Evolutionary conservation across 2,888 invertebrate genomes (phyloP).

Genomic region (Metellina segmentata): DNA sequence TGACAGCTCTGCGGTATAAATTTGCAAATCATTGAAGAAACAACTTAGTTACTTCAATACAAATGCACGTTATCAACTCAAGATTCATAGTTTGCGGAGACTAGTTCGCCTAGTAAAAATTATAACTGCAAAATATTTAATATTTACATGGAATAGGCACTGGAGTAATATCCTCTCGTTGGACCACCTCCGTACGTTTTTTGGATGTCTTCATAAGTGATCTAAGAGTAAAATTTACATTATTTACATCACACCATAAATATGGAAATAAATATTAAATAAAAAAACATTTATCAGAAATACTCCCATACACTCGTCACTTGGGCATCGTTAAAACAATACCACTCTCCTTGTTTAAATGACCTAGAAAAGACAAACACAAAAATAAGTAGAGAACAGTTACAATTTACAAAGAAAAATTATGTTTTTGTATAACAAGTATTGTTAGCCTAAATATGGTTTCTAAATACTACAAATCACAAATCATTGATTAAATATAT

Average conservation of each 20-base stretch:
- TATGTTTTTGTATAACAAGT: too few relatives aligned
- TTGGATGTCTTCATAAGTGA: constrained; percentile 89
- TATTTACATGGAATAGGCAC: constrained; percentile 85
- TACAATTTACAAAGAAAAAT: too few relatives aligned
- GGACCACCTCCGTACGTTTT: constrained; percentile 90
- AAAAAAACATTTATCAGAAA: background rate
- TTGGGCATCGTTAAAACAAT: constrained; percentile 93
- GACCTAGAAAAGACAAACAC: constrained; percentile 79
- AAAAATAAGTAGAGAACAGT: too few relatives aligned
- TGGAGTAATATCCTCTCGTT: constrained; percentile 86
- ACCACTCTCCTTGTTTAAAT: constrained; percentile 86
- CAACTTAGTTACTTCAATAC: too few relatives aligned
- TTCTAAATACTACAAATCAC: too few relatives aligned
- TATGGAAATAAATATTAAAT: background rate
- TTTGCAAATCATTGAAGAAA: too few relatives aligned
- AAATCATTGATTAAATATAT: background rate
- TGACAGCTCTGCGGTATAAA: too few relatives aligned
- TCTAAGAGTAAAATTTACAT: constrained; percentile 81
- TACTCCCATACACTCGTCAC: constrained; percentile 85
- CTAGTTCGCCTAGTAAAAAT: too few relatives aligned
- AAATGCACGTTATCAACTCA: too few relatives aligned
- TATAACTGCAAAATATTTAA: background rate
- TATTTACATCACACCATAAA: background rate
- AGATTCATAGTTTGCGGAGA: background rate
- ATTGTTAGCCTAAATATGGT: too few relatives aligned